Evolutionary conservation across 2,888 invertebrate species (phyloP).

Genomic region (Galerucella calmariensis): DNA sequence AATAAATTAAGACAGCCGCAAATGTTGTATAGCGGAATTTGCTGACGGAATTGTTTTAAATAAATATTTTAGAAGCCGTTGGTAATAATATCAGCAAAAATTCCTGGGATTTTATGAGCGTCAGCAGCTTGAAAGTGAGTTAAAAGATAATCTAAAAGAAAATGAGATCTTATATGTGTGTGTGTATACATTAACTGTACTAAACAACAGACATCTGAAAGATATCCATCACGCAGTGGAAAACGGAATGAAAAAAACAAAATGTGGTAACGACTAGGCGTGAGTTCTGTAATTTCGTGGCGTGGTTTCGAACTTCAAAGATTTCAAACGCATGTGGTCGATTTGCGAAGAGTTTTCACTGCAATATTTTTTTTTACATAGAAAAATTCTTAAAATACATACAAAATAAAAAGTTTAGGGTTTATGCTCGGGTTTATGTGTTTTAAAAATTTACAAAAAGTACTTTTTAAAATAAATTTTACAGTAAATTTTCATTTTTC

Average conservation of each 20-base stretch:
- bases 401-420: too few species aligned
- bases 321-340: constrained; percentile 5
- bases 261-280: constrained; percentile 2
- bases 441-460: too few species aligned
- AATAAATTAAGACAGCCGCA: too few species aligned
- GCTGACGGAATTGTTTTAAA: too few species aligned
- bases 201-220: constrained; percentile 19
- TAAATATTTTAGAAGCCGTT: not conserved
- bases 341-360: not conserved
- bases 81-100: not conserved
- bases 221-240: constrained; percentile 10
- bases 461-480: too few species aligned
- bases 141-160: constrained; percentile 11
- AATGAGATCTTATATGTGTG: not conserved
- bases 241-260: constrained; percentile 1
- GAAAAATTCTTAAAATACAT: too few species aligned
- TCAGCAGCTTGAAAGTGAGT: not conserved
- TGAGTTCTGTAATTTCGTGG: constrained; percentile 12
- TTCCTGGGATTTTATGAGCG: not conserved
- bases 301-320: not conserved
- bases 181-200: constrained; percentile 5
- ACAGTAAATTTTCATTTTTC: too few species aligned
- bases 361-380: not conserved
- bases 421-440: too few species aligned
- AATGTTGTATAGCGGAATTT: too few species aligned